Percentiles rank a stretch among this genome's conserved stretches.
Conservation (phyloP, 2,113 vertebrate species). For the Manacus vitellinus region DNA sequence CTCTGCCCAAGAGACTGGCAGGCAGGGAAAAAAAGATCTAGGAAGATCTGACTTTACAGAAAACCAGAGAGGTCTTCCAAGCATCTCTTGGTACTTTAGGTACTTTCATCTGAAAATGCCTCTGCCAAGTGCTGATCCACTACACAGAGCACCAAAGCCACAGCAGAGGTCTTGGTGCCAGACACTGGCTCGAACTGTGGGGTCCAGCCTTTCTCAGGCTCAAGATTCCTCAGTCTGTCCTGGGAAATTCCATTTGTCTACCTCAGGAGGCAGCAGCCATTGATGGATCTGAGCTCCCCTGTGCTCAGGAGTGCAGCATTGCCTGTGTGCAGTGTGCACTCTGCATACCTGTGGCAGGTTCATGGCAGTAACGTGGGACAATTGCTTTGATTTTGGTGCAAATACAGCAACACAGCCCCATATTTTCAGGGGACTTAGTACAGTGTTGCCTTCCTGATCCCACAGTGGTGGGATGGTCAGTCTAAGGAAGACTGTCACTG, state of each 20-base stretch:
- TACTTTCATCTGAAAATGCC: background rate
- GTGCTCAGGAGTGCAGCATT: background rate
- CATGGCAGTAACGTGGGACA: background rate
- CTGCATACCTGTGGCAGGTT: background rate
- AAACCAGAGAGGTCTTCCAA: background rate
- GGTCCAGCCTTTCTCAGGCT: background rate
- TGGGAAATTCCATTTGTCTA: background rate
- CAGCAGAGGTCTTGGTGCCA: background rate
- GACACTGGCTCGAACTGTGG: background rate
- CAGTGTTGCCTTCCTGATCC: background rate
- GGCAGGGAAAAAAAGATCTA: background rate
- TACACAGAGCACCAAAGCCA: background rate
- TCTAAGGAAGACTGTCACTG: background rate
- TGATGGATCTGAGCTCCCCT: background rate
- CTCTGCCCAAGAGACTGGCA: background rate
- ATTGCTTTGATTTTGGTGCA: background rate
- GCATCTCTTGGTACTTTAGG: background rate
- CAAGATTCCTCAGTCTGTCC: background rate
- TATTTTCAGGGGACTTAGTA: background rate
- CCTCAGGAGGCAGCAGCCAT: fast-evolving
- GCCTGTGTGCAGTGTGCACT: fast-evolving
- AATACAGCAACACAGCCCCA: fast-evolving
- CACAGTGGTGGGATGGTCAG: background rate
- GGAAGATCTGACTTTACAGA: background rate
- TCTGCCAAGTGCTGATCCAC: fast-evolving